Evolutionary conservation across 2,113 vertebrate species (phyloP).

Genomic region (Chaetodon trifascialis): DNA sequence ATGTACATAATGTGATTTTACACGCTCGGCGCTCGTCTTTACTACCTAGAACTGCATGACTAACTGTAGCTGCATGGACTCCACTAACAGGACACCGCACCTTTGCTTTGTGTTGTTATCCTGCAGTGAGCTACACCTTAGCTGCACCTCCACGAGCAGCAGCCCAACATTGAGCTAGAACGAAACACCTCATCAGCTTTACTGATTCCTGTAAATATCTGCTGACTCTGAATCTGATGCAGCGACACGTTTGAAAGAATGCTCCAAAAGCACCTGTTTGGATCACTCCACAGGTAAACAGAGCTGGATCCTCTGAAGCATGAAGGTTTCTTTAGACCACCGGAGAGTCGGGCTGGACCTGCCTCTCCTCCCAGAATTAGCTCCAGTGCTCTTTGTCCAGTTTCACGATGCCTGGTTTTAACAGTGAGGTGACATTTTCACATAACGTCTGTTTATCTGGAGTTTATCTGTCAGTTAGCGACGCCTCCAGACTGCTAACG

Average conservation of each 20-base stretch:
- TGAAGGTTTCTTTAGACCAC: neutral
- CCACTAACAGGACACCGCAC: neutral
- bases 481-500: too few relatives aligned
- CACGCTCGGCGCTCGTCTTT: constrained; percentile 1
- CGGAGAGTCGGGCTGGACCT: neutral
- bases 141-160: neutral
- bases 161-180: neutral
- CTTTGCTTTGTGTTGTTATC: neutral
- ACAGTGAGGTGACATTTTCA: neutral
- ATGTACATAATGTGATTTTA: constrained; percentile 36
- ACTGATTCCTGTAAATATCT: too few relatives aligned
- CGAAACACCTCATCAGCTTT: neutral
- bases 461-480: too few relatives aligned
- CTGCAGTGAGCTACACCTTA: neutral
- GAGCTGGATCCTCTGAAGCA: constrained; percentile 7
- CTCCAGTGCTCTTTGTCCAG: neutral
- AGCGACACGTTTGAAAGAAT: too few relatives aligned
- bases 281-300: too few relatives aligned
- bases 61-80: constrained; percentile 22
- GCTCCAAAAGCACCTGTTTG: too few relatives aligned
- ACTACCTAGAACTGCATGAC: constrained; percentile 3
- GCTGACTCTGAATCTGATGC: too few relatives aligned
- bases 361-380: neutral
- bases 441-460: neutral
- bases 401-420: neutral